Evolutionary conservation across 1,140 invertebrate species (phyloP), one percentile per base, ranked within the genome.

Genomic region (Temnothorax nylanderi): DNA sequence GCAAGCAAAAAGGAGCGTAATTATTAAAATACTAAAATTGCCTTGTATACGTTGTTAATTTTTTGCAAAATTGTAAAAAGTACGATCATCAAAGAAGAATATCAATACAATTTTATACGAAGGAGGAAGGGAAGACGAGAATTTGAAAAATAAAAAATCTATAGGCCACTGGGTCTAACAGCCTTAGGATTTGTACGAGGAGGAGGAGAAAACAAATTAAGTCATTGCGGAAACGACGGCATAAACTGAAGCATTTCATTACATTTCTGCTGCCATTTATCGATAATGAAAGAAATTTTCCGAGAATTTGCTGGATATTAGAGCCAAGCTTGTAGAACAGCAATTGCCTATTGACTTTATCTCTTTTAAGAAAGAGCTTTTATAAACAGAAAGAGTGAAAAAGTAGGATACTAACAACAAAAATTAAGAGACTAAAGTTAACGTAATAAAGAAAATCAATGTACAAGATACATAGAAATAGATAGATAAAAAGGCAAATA

Each of bases 201-300:
- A 54, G 49, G 16, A 47, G 10, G 18, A n/a, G 10, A 67, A 80
- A 81, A 81, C 47, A 49, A 71, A 71, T 81, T 81, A 81, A 81
- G 62, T 18, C 2, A 16, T 47, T n/a, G 77, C 10, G 62, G 64
- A 81, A 81, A 69, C n/a, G 58, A 16, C 10, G 37, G 77, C 47
- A 65, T 47, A 62, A 78, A 65, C 26, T 34, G 62, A 67, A 80
- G 77, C 77, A 54, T 81, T 81, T 81, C 62, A 81, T 81, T 81
- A 41, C 47, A 81, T 80, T 81, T 64, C 76, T 54, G 32, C 32
- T 67, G 47, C 32, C 64, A 8, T 71, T 80, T 81, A 69, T 34
- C 77, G 77, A 81, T 80, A 80, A 80, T 81, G 77, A 81, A 69
- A 81, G 47, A 81, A 56, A 81, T 81, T 81, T 81, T 21, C 47